These are phyloP conservation scores for Pseudomyrmex dendroicus DNA, from an alignment of 1,140 invertebrate species.

Conservation along the genomic window DNA sequence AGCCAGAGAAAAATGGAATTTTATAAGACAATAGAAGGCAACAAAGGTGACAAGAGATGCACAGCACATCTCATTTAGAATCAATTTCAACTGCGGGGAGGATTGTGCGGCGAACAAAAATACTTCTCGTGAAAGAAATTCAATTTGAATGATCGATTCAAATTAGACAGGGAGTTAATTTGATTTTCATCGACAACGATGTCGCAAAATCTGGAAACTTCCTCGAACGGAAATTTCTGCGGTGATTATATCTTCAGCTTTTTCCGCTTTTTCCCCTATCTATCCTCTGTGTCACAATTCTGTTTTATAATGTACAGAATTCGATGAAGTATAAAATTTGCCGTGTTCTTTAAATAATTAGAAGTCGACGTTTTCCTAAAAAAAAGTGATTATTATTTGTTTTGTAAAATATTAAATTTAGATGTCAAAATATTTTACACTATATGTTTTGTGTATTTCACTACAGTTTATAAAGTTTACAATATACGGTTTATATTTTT, in stretches of 20 bases:
- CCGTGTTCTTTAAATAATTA: no score
- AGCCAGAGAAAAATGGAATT: background rate
- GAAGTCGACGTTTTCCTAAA: no score
- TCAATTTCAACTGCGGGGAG: background rate
- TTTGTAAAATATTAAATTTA: no score
- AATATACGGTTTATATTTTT: no score
- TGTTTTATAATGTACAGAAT: background rate
- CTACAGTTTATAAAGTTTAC: no score
- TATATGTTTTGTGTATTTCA: no score
- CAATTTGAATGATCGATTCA: constrained; percentile 22
- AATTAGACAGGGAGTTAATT: constrained; percentile 11
- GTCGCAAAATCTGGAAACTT: constrained; percentile 14
- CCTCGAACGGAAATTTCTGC: constrained; percentile 2
- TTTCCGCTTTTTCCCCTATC: background rate
- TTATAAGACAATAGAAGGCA: background rate
- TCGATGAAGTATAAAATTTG: background rate
- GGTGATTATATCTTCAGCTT: constrained; percentile 14
- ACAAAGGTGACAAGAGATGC: background rate
- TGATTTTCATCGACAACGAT: background rate
- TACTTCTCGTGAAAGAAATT: background rate
- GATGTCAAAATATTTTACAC: no score
- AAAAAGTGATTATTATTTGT: no score
- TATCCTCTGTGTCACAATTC: background rate
- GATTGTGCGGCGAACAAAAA: background rate
- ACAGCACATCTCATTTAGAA: background rate